Evolutionary conservation across 1,140 invertebrate species (phyloP).

Genomic region (Calliphora vicina): DNA sequence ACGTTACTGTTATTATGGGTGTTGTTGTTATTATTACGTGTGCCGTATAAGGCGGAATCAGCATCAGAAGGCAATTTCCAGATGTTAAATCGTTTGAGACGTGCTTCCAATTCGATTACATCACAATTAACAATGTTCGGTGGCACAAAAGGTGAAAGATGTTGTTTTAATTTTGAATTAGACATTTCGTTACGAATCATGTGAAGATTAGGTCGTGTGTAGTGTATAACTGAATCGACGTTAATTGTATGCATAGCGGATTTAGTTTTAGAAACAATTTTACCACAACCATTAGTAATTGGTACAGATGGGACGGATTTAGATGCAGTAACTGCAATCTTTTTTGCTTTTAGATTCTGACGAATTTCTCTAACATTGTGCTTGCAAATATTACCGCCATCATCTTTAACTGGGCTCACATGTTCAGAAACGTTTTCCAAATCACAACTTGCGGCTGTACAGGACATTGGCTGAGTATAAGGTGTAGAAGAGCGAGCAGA

Average conservation of each 20-base stretch:
- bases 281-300: not conserved
- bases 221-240: conserved; percentile 34
- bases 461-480: conserved; percentile 52
- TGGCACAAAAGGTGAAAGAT: conserved; percentile 45
- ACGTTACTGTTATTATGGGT: not conserved
- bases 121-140: conserved; percentile 59
- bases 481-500: conserved; percentile 57
- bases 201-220: conserved; percentile 48
- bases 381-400: not conserved
- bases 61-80: conserved; percentile 41
- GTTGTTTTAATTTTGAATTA: conserved; percentile 37
- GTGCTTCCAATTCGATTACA: conserved; percentile 57
- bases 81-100: conserved; percentile 55
- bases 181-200: conserved; percentile 54
- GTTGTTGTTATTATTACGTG: not conserved
- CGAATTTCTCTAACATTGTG: conserved; percentile 4
- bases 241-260: not conserved
- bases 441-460: conserved; percentile 52
- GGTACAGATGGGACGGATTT: conserved; percentile 20
- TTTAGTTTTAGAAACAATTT: conserved; percentile 36
- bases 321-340: not conserved
- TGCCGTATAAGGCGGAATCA: not conserved
- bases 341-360: not conserved
- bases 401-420: conserved; percentile 43
- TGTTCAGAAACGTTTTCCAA: conserved; percentile 46